These are phyloP conservation scores for Australoheros facetus DNA, from an alignment of 2,797 vertebrate genomes.

Conservation along the genomic window DNA sequence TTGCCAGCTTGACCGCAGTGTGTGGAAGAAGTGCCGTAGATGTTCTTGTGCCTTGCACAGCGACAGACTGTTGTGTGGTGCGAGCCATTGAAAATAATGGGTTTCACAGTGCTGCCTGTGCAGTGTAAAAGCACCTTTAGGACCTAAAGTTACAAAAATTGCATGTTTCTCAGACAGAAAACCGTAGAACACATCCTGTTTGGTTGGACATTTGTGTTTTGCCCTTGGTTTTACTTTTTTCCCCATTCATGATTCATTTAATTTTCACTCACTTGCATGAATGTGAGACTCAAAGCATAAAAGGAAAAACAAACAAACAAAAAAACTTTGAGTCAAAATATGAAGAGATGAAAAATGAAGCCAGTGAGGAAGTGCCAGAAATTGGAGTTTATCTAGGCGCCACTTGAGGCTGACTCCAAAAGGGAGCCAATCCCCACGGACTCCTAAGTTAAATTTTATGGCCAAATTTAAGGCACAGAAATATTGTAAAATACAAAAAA, in stretches of 20 bases:
- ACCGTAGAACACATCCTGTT: neutral
- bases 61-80: neutral
- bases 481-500: neutral
- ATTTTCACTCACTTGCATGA: neutral
- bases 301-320: neutral
- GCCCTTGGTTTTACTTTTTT: neutral
- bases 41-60: neutral
- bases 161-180: neutral
- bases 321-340: neutral
- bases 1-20: neutral
- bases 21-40: neutral
- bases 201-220: neutral
- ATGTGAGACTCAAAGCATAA: neutral
- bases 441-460: neutral
- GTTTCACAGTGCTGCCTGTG: neutral
- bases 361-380: neutral
- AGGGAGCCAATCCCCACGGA: neutral
- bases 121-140: too few species aligned
- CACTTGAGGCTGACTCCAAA: neutral
- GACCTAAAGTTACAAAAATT: too few species aligned
- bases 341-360: neutral
- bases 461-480: fast-evolving
- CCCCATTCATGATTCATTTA: neutral
- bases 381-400: neutral
- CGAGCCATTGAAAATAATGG: fast-evolving